Conservation (phyloP, 2,113 vertebrate species). For the Solenodon paradoxus region DNA sequence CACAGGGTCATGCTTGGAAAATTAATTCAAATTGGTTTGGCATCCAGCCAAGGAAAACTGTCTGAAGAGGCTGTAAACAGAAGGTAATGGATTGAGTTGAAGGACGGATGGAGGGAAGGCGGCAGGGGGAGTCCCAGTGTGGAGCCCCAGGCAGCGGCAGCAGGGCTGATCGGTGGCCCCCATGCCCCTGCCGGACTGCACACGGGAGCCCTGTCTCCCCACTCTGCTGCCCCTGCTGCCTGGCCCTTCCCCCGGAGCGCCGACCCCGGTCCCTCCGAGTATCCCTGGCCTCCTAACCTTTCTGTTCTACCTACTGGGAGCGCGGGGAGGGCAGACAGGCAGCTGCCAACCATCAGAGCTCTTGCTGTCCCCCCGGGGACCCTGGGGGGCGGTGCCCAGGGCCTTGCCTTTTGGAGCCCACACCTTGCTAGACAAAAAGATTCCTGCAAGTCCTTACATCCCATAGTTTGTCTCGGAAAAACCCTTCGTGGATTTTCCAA, state of each 20-base stretch:
- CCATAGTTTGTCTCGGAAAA: not conserved
- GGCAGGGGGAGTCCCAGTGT: not conserved
- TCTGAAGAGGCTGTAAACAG: constrained; percentile 73
- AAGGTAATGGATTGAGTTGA: constrained; percentile 70
- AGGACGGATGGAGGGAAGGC: constrained; percentile 25
- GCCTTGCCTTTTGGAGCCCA: not conserved
- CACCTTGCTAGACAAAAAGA: not conserved
- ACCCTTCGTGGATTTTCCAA: not conserved
- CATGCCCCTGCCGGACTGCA: not conserved
- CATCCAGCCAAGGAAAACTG: constrained; percentile 68
- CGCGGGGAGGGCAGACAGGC: not conserved
- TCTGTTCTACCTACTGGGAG: not conserved
- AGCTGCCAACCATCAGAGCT: not conserved
- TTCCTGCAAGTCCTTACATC: not conserved
- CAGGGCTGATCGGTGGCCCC: not conserved
- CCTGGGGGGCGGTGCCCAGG: not conserved
- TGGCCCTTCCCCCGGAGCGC: not conserved
- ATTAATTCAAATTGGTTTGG: constrained; percentile 75
- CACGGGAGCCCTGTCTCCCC: not conserved
- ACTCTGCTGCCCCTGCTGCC: not conserved
- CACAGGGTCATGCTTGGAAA: constrained; percentile 74
- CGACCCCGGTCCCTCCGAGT: not conserved
- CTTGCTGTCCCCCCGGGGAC: not conserved
- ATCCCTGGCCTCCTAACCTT: not conserved
- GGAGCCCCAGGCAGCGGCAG: not conserved